Evolutionary conservation across 2,113 vertebrate genomes (phyloP), one percentile per base, ranked within the genome.

Genomic region (Turdus rufiventris): DNA sequence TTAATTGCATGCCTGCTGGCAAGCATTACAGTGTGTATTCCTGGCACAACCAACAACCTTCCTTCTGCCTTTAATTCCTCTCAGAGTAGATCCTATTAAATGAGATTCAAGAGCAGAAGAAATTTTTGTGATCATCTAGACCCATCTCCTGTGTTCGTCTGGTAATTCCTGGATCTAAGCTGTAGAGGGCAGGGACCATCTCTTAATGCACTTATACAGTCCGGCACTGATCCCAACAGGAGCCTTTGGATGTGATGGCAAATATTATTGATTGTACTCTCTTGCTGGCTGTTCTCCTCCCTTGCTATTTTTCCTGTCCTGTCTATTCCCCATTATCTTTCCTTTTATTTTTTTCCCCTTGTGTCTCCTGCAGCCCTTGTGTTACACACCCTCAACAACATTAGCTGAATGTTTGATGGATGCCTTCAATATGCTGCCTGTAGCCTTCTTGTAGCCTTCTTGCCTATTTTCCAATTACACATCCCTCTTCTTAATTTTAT

Each of bases 381-480:
- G 56, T 91, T 96, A 84, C 65, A 63, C 88, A 96, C 92, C 61
- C 94, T 29, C 94, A 97, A 96, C 66, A 94, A 71, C 79, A 71
- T 97, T 95, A 96, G 83, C 80, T 72, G 82, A 89, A 71, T 82
- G 76, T 83, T 94, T 97, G 97, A 97, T 97, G 95, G 96, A 97
- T 97, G 96, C 91, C 76, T 97, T 95, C 97, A 97, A 97, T 97
- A 97, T 95, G 92, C 91, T 97, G 91, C 90, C 56, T 94, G 74
- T 92, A 95, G 96, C 85, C 95, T 97, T 94, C 94, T 73, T 91
- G 88, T 91, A 94, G 96, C 87, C 95, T 97, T 94, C 94, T 76
- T 92, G 87, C 57, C 57, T 93, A 88, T 94, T 96, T 97, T 96
- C 90, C 94, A 97, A 96, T 96, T 97, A 97, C 91, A 96, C 93